These are phyloP conservation scores for Drosophila rellima DNA, from an alignment of 2,888 invertebrate species.

Conservation along the genomic window DNA sequence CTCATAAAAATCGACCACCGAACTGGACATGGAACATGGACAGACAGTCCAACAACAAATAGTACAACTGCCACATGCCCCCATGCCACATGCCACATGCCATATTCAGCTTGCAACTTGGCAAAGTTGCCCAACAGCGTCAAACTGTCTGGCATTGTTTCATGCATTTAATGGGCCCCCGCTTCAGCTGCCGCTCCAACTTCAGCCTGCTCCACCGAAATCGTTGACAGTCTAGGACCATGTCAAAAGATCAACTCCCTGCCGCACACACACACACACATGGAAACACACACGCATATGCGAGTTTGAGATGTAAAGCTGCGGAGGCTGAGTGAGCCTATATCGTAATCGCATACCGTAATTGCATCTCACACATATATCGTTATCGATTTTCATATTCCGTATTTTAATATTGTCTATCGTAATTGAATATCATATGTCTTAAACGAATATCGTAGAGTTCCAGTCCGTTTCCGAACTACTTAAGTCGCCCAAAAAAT, in stretches of 20 bases:
- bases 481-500: too few species aligned
- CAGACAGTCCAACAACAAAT: constrained; percentile 19
- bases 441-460: too few species aligned
- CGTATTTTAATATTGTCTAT: too few species aligned
- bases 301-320: not conserved
- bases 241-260: constrained; percentile 30
- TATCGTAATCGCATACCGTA: not conserved
- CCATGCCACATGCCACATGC: constrained; percentile 27
- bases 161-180: constrained; percentile 72
- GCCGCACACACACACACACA: constrained; percentile 7
- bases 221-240: constrained; percentile 3
- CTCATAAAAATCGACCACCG: constrained; percentile 80
- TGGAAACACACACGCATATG: not conserved
- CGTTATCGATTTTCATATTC: not conserved
- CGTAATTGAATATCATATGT: too few species aligned
- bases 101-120: constrained; percentile 15
- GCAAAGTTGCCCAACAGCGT: constrained; percentile 69
- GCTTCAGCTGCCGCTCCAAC: not conserved
- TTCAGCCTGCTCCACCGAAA: not conserved
- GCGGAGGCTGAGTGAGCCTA: constrained; percentile 1
- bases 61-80: constrained; percentile 28
- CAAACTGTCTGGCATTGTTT: constrained; percentile 79
- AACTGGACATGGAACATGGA: constrained; percentile 38
- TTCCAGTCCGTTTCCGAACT: too few species aligned
- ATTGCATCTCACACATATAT: not conserved